These are phyloP conservation scores for Drosophila kepulauana DNA, from an alignment of 1,140 invertebrate genomes.

Conservation along the genomic window DNA sequence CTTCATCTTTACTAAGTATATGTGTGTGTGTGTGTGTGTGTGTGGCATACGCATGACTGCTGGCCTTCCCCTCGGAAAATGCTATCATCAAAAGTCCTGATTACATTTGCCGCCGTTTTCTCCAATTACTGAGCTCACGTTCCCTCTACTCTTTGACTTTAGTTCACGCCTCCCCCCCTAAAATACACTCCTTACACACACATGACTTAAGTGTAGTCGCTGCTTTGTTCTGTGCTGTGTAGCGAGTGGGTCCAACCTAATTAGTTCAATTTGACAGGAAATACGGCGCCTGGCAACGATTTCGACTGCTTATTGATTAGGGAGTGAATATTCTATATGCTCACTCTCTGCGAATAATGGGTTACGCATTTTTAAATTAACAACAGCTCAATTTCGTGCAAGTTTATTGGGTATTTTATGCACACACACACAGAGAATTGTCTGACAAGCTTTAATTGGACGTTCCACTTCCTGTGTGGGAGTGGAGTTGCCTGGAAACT, in stretches of 20 bases:
- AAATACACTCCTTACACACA: not conserved
- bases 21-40: not conserved
- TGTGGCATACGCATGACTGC: slow-evolving; percentile 42
- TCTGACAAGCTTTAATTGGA: slow-evolving; percentile 9
- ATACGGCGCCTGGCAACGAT: slow-evolving; percentile 29
- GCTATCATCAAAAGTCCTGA: slow-evolving; percentile 70
- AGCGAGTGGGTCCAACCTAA: slow-evolving; percentile 34
- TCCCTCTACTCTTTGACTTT: slow-evolving; percentile 45
- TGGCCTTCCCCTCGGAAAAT: slow-evolving; percentile 26
- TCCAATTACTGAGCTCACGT: slow-evolving; percentile 66
- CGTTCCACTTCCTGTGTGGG: not conserved
- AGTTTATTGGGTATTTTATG: slow-evolving; percentile 23
- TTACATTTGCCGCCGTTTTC: slow-evolving; percentile 63
- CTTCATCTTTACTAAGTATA: no score
- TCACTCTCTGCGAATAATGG: not conserved
- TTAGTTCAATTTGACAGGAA: slow-evolving; percentile 44
- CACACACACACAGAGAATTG: not conserved
- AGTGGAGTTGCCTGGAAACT: slow-evolving; percentile 32
- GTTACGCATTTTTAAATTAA: slow-evolving; percentile 11
- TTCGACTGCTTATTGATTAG: slow-evolving; percentile 15
- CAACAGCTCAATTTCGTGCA: not conserved
- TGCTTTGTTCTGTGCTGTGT: slow-evolving; percentile 8
- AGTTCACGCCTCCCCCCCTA: not conserved
- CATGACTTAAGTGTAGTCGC: not conserved
- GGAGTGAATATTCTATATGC: not conserved